These are phyloP conservation scores for Epinephelus awoara DNA, from an alignment of 2,797 vertebrate genomes.

Conservation along the genomic window DNA sequence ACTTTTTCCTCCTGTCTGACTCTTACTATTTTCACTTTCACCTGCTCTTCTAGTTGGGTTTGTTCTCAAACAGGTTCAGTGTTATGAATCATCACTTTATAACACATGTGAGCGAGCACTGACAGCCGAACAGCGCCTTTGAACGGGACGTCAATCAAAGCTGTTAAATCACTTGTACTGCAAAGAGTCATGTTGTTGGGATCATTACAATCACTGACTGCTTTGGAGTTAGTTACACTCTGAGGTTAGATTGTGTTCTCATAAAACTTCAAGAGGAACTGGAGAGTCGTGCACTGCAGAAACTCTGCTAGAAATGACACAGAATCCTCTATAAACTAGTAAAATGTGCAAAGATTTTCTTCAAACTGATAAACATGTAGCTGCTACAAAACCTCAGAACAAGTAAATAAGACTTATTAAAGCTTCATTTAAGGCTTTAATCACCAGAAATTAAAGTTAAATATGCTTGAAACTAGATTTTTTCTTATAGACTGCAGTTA, in stretches of 20 bases:
- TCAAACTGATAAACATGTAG: too few species aligned
- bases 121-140: too few species aligned
- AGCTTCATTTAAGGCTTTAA: neutral
- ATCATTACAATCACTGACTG: conserved; percentile 19
- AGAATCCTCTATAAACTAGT: too few species aligned
- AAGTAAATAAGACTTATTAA: neutral
- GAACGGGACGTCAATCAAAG: neutral
- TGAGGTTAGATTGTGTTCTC: conserved; percentile 14
- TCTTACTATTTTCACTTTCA: neutral
- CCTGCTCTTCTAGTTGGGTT: neutral
- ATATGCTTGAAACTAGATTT: neutral
- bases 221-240: neutral
- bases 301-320: too few species aligned
- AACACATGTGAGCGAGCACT: neutral
- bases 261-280: conserved; percentile 3
- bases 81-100: conserved; percentile 18
- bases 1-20: neutral
- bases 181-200: conserved; percentile 9
- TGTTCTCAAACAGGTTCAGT: conserved; percentile 46
- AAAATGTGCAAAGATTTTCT: too few species aligned
- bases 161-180: conserved; percentile 24
- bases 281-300: too few species aligned
- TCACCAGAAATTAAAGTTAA: neutral
- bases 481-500: neutral
- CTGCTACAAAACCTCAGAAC: neutral